These are phyloP conservation scores for Cephalopholis sonnerati DNA, from an alignment of 2,113 vertebrate species.

Conservation along the genomic window DNA sequence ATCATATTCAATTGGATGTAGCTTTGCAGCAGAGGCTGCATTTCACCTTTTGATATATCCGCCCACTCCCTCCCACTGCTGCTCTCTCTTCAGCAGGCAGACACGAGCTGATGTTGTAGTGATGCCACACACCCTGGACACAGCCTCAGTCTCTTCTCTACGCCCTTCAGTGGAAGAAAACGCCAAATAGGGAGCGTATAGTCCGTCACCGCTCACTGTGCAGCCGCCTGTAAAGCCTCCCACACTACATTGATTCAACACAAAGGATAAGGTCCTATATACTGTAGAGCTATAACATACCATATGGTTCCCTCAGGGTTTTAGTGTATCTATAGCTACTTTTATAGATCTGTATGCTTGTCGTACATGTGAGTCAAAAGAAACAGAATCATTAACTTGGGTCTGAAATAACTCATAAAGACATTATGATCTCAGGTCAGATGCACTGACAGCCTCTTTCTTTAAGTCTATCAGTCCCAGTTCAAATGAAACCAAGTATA, in stretches of 20 bases:
- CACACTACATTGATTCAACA: constrained; percentile 50
- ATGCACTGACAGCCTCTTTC: neutral
- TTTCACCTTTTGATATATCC: constrained; percentile 81
- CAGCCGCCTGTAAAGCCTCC: constrained; percentile 60
- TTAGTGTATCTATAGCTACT: constrained; percentile 3
- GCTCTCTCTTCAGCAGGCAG: constrained; percentile 69
- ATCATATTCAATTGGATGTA: constrained; percentile 60
- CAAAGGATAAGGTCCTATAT: constrained; percentile 35
- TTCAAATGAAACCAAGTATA: constrained; percentile 31
- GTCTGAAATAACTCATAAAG: neutral
- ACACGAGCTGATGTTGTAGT: constrained; percentile 70
- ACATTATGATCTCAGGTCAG: neutral
- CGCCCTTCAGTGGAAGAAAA: constrained; percentile 59
- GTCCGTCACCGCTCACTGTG: constrained; percentile 60
- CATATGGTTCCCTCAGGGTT: constrained; percentile 5
- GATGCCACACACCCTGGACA: constrained; percentile 72
- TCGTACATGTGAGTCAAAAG: neutral
- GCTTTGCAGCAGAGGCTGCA: constrained; percentile 72
- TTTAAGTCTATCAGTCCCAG: neutral
- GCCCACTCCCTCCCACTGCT: constrained; percentile 78
- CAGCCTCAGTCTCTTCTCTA: constrained; percentile 55
- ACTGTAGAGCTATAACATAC: constrained; percentile 22
- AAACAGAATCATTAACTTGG: neutral
- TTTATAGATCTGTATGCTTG: neutral
- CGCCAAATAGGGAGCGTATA: constrained; percentile 61